phyloP scores from a whole-genome alignment of 1,140 invertebrate genomes.

The Magallana ariakensis region DNA sequence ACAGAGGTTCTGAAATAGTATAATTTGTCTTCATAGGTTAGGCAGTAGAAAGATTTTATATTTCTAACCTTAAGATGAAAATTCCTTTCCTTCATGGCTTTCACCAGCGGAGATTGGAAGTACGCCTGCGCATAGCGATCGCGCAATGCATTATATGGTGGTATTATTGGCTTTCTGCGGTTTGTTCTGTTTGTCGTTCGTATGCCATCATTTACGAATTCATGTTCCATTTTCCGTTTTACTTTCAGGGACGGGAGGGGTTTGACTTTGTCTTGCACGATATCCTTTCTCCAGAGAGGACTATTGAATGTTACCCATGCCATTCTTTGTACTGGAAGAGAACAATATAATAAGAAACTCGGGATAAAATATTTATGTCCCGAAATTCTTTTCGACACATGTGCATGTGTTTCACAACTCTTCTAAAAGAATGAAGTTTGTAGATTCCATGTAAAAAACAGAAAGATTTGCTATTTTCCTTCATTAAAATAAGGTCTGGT shows the following conservation, averaged over 20 bases:
- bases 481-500: too few relatives aligned
- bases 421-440: too few relatives aligned
- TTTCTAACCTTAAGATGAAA: slow-evolving; percentile 51
- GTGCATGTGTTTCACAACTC: too few relatives aligned
- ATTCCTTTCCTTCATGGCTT: slow-evolving; percentile 62
- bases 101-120: slow-evolving; percentile 71
- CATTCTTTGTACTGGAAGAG: slow-evolving; percentile 43
- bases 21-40: not conserved
- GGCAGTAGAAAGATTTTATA: not conserved
- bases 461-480: too few relatives aligned
- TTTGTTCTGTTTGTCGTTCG: slow-evolving; percentile 57
- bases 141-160: slow-evolving; percentile 68
- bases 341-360: not conserved
- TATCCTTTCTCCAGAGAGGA: slow-evolving; percentile 63
- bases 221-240: slow-evolving; percentile 52
- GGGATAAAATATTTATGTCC: too few relatives aligned
- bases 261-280: slow-evolving; percentile 55
- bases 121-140: slow-evolving; percentile 72
- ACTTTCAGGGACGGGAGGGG: slow-evolving; percentile 52
- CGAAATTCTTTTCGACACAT: too few relatives aligned
- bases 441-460: too few relatives aligned
- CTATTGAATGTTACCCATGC: slow-evolving; percentile 65
- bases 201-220: slow-evolving; percentile 67
- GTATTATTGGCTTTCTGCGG: slow-evolving; percentile 67
- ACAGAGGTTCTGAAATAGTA: not conserved